Evolutionary conservation across 2,888 invertebrate species (phyloP).

Genomic region (Dysmachus trigonus): DNA sequence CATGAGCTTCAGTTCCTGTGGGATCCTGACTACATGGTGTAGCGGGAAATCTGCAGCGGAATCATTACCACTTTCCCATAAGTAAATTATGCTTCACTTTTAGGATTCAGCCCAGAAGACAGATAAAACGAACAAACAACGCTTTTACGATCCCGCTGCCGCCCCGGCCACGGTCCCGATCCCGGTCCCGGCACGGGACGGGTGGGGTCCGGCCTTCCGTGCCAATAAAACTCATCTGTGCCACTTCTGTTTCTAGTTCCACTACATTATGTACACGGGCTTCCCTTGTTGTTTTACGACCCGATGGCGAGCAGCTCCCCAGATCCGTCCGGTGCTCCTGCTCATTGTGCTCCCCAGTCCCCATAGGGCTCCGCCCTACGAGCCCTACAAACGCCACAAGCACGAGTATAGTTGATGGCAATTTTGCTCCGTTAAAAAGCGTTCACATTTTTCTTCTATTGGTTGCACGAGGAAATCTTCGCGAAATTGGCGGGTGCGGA

Average conservation of each 20-base stretch:
- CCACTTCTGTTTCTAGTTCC: constrained; percentile 27
- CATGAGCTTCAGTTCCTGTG: background rate
- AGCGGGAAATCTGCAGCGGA: background rate
- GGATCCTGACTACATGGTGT: background rate
- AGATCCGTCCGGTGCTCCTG: background rate
- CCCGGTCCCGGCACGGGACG: background rate
- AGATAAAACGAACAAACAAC: constrained; percentile 18
- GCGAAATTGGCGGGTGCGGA: background rate
- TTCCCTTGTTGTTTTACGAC: constrained; percentile 35
- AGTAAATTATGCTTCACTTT: constrained; percentile 21
- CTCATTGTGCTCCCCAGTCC: too few species aligned
- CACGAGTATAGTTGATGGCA: constrained; percentile 18
- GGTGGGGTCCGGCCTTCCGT: background rate
- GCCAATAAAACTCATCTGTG: constrained; percentile 36
- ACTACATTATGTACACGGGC: constrained; percentile 31
- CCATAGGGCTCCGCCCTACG: background rate
- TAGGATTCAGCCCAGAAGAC: background rate
- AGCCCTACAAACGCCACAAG: background rate
- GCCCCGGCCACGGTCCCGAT: background rate
- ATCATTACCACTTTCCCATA: constrained; percentile 28
- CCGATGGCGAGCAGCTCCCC: background rate
- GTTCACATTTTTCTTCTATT: constrained; percentile 24
- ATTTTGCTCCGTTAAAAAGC: constrained; percentile 7
- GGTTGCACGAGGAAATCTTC: background rate
- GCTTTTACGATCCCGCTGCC: background rate